Evolutionary conservation across 1,140 invertebrate genomes (phyloP).

Genomic region (Drosophila parvula): DNA sequence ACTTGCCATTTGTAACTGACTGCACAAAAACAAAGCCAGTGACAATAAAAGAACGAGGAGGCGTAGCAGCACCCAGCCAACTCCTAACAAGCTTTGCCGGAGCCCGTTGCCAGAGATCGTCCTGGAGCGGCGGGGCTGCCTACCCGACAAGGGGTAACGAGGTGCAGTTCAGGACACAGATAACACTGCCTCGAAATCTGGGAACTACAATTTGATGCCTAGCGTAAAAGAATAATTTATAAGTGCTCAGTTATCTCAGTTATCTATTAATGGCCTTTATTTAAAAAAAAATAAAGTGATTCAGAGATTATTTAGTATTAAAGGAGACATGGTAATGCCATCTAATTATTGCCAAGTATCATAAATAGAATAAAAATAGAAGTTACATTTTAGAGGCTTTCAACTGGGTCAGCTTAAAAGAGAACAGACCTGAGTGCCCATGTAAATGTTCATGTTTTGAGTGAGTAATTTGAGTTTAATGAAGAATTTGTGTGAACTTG

Average conservation of each 20-base stretch:
- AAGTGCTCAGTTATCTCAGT: neutral
- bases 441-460: neutral
- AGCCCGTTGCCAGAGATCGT: conserved; percentile 10
- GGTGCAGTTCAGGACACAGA: neutral
- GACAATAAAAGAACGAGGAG: conserved; percentile 49
- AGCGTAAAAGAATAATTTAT: no score
- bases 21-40: conserved; percentile 68
- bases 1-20: conserved; percentile 57
- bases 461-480: neutral
- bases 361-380: neutral
- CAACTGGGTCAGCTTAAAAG: no score
- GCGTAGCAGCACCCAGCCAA: conserved; percentile 19
- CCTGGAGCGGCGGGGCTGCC: neutral
- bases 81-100: conserved; percentile 49
- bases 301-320: no score
- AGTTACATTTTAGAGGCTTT: neutral
- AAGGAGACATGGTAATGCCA: no score
- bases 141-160: neutral
- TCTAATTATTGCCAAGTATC: no score
- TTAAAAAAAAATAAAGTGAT: no score
- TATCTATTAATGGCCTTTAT: neutral
- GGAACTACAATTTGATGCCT: neutral
- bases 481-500: neutral
- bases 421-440: neutral
- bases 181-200: neutral